Percentiles rank a stretch among this genome's conserved stretches.
phyloP scores from a whole-genome alignment of 2,888 invertebrate genomes.

The Harpalus rubripes region DNA sequence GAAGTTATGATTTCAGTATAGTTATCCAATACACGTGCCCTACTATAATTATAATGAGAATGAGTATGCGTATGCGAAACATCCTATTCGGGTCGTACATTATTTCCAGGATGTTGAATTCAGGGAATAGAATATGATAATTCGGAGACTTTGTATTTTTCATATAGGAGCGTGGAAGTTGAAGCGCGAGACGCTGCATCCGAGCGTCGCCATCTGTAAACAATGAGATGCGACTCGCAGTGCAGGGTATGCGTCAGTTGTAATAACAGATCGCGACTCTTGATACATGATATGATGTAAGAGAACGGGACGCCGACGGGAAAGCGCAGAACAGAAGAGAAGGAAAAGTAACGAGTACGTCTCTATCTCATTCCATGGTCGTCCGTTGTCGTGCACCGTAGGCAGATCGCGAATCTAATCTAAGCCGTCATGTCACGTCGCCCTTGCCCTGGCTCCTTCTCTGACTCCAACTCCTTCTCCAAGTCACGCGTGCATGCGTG shows the following conservation, averaged over 20 bases:
- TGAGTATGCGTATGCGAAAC: not conserved
- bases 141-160: constrained; percentile 51
- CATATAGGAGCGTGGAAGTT: constrained; percentile 21
- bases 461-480: not conserved
- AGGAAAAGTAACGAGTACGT: constrained; percentile 23
- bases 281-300: constrained; percentile 54
- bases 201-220: constrained; percentile 59
- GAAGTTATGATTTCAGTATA: constrained; percentile 46
- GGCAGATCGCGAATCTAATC: constrained; percentile 50
- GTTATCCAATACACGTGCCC: not conserved
- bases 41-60: not conserved
- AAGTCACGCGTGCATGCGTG: constrained; percentile 55
- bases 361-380: constrained; percentile 37
- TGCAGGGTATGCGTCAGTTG: constrained; percentile 11
- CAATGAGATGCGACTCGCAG: constrained; percentile 57
- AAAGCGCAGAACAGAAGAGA: constrained; percentile 21
- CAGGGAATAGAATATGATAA: constrained; percentile 54
- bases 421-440: constrained; percentile 56
- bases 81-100: not conserved
- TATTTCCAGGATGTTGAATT: not conserved
- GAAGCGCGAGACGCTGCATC: not conserved
- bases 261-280: constrained; percentile 42
- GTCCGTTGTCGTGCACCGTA: constrained; percentile 42
- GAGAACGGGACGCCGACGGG: not conserved
- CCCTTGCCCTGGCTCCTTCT: constrained; percentile 3